These are phyloP conservation scores for Pseudococcus viburni DNA, from an alignment of 2,888 invertebrate species.

Conservation along the genomic window DNA sequence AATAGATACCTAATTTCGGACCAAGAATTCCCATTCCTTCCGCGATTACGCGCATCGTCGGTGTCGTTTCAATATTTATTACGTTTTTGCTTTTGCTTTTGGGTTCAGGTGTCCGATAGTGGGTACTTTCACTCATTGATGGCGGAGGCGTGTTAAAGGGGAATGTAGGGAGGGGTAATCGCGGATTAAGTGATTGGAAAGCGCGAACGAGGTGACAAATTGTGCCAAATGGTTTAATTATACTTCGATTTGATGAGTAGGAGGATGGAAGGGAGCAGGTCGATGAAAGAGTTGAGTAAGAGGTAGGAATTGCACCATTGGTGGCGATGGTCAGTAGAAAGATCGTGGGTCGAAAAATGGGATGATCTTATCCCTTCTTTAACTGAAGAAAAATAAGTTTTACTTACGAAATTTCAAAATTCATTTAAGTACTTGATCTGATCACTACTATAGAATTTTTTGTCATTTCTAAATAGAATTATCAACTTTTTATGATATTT, in stretches of 20 bases:
- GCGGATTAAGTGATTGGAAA: slow-evolving; percentile 16
- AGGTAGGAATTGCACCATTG: too few relatives aligned
- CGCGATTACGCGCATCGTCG: not conserved
- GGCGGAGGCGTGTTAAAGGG: not conserved
- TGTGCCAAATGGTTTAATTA: not conserved
- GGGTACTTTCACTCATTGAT: not conserved
- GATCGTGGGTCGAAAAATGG: too few relatives aligned
- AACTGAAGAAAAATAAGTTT: not conserved
- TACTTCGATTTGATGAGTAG: not conserved
- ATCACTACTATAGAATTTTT: too few relatives aligned
- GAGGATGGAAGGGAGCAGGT: not conserved
- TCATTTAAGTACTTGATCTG: not conserved
- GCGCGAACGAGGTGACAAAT: not conserved
- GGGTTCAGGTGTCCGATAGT: slow-evolving; percentile 3
- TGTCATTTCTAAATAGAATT: too few relatives aligned
- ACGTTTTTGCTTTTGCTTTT: not conserved
- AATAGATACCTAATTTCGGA: slow-evolving; percentile 11
- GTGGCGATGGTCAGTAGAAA: too few relatives aligned
- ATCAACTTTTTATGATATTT: too few relatives aligned
- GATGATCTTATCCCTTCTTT: too few relatives aligned
- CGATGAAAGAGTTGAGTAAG: not conserved
- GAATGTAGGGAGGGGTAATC: not conserved
- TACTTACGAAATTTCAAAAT: not conserved
- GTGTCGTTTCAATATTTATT: not conserved
- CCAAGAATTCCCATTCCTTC: slow-evolving; percentile 1